Percentiles rank a stretch among this genome's conserved stretches.
phyloP scores from a whole-genome alignment of 2,113 vertebrate species.

The Sigmodon hispidus region DNA sequence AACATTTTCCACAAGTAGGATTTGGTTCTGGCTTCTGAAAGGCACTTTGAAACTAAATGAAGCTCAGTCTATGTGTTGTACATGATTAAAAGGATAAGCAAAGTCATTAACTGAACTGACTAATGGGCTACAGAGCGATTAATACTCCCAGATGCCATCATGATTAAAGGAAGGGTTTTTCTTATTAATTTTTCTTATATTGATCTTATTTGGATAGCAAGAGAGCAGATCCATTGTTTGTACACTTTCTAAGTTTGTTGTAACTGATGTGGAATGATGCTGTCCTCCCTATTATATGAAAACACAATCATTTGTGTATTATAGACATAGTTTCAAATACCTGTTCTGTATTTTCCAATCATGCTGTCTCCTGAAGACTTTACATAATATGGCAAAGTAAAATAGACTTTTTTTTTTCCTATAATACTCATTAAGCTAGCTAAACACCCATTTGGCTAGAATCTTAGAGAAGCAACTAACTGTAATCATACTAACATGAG shows the following conservation, averaged over 20 bases:
- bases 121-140: conserved; percentile 83
- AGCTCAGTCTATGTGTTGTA: conserved; percentile 80
- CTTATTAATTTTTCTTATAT: conserved; percentile 87
- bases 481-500: neutral
- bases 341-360: neutral
- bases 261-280: conserved; percentile 11
- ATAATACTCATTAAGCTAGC: neutral
- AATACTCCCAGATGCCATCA: conserved; percentile 86
- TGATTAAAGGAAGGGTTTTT: conserved; percentile 87
- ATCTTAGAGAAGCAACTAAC: neutral
- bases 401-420: neutral
- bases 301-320: conserved; percentile 30
- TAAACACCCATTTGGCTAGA: conserved; percentile 13
- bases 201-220: conserved; percentile 80
- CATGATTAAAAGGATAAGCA: conserved; percentile 87
- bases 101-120: conserved; percentile 88
- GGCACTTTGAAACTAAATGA: conserved; percentile 87
- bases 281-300: neutral
- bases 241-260: conserved; percentile 60
- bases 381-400: neutral
- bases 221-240: conserved; percentile 75
- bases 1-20: conserved; percentile 71
- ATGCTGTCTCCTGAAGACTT: conserved; percentile 39
- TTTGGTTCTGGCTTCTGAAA: conserved; percentile 84
- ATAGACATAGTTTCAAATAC: conserved; percentile 25